Evolutionary conservation across 2,113 vertebrate species (phyloP), one percentile per base, ranked within the genome.

Genomic region (human): DNA sequence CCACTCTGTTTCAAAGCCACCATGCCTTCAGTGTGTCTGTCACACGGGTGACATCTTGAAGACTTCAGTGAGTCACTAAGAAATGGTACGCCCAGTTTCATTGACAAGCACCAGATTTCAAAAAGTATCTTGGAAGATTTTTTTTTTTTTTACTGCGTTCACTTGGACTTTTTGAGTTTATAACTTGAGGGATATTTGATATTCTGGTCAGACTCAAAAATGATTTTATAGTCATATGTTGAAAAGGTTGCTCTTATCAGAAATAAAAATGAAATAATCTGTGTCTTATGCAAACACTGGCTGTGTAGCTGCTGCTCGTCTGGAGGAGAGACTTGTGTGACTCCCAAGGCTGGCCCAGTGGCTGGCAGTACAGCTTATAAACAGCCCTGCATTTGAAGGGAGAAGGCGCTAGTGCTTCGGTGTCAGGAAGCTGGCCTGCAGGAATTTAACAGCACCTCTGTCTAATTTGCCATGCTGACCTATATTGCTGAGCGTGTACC

Each of bases 261-360:
- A 93, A 94, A 27, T 92, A 48, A 78, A 93, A 64, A 52, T 22
- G 38, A 23, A 70, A 35, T 38, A 10, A 30, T 27, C 1, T 59
- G 38, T 22, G 61, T 59, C 57, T 75, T 22, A 12, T 45, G 43
- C 12, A 9, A 8, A 50, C 1, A 0, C 8, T 40, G 52, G 72
- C 66, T 61, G 0, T 2, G 0, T 75, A 66, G 32, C 81, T 0
- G 0, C 59, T 14, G 50, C n/a, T 27, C 0, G 40, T 59, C 50
- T 45, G 9, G 7, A 38, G 64, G 25, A 88, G 57, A 84, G 92
- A 25, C 12, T 20, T 12, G 12, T 8, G 13, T 59, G 55, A 43
- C 61, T 52, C 52, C 22, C 1, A 2, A 17, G 66, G 70, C 43
- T 0, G 6, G 73, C 73, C 48, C 7, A 0, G 50, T 0, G 1